phyloP scores from a whole-genome alignment of 2,797 vertebrate genomes.

The Paramormyrops hopkinsi region DNA sequence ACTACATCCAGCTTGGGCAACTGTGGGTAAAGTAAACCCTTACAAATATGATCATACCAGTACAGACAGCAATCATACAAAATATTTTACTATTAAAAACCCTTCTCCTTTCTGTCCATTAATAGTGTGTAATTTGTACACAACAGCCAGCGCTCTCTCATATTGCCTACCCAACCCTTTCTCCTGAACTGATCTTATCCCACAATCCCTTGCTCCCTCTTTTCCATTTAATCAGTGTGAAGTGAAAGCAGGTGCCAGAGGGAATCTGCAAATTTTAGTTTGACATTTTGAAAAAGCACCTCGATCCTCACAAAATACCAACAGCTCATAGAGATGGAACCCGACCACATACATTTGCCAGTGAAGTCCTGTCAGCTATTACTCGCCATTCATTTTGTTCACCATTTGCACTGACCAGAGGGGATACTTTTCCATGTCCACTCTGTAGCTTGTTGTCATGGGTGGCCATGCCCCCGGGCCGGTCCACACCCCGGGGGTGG shows the following conservation, averaged over 20 bases:
- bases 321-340: not conserved
- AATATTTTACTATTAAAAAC: not conserved
- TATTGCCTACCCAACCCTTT: not conserved
- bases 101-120: not conserved
- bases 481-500: constrained; percentile 58
- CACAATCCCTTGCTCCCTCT: not conserved
- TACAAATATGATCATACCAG: not conserved
- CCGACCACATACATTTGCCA: not conserved
- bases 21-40: not conserved
- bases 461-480: constrained; percentile 40
- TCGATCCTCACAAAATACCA: not conserved
- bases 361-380: not conserved
- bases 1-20: not conserved
- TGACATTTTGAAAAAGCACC: not conserved
- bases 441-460: constrained; percentile 38
- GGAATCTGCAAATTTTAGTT: not conserved
- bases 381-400: not conserved
- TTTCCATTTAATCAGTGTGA: not conserved
- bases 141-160: not conserved
- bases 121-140: not conserved
- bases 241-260: not conserved
- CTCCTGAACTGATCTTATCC: not conserved
- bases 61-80: not conserved
- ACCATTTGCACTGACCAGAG: constrained; percentile 55
- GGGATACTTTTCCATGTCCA: constrained; percentile 18